Evolutionary conservation across 2,888 invertebrate genomes (phyloP).

Genomic region (Herminia tarsipennalis): DNA sequence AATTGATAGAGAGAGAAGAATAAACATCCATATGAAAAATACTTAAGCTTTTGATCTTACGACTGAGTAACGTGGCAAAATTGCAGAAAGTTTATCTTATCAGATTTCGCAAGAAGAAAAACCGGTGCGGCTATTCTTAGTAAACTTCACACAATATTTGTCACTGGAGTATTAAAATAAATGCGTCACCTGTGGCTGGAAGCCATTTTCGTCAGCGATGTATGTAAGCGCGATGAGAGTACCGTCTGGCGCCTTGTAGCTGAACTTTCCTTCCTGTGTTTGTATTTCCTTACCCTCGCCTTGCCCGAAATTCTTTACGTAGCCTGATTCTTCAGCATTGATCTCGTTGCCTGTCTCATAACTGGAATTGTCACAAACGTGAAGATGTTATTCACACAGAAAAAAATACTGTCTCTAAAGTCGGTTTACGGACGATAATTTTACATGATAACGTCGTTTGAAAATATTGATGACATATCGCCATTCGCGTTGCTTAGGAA

Average conservation of each 20-base stretch:
- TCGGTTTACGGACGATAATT: no score
- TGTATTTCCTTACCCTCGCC: conserved; percentile 82
- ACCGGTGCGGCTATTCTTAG: conserved; percentile 6
- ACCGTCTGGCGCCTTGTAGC: conserved; percentile 89
- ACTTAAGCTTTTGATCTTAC: not conserved
- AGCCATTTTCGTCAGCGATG: conserved; percentile 89
- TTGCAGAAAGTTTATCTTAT: no score
- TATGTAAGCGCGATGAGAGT: conserved; percentile 87
- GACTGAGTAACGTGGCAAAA: not conserved
- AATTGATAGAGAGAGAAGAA: no score
- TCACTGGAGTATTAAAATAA: conserved; percentile 11
- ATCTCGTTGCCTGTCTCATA: conserved; percentile 89
- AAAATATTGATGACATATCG: no score
- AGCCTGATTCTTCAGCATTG: conserved; percentile 87
- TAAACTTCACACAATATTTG: not conserved
- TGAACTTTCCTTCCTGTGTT: conserved; percentile 86
- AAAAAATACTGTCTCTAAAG: conserved; percentile 12
- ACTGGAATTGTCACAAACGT: conserved; percentile 53
- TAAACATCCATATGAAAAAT: conserved; percentile 6
- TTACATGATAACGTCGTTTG: no score
- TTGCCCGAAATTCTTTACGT: conserved; percentile 85
- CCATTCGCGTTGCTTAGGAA: no score
- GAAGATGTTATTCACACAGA: not conserved
- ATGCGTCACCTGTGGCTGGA: conserved; percentile 84
- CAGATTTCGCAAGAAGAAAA: conserved; percentile 26